Base-by-base conservation (phyloP, 2,888 invertebrate species). In the Yponomeuta evonymella region DNA sequence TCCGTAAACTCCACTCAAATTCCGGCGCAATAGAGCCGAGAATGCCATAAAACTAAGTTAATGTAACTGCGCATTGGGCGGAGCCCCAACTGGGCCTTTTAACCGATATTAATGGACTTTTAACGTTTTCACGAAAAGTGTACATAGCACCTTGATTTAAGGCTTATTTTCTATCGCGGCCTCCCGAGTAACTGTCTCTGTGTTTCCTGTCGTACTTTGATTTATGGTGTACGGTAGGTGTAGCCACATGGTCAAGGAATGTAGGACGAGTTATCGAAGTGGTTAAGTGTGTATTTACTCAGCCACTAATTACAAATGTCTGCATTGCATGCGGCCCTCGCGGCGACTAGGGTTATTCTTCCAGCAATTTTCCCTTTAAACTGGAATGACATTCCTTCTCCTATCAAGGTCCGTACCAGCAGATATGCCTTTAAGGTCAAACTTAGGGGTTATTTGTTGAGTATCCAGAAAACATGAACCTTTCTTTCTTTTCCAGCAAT, bases 11-110 rank as follows among this genome's bases (percentile, higher is more conserved):
- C 29, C 33, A 65, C 65, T 29, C 33, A 65, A 65, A 65, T 12
- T 12, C 65, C 30, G 65, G 1, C 10, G 33, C 33, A 12, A 30
- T 65, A 58, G 51, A 58, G 51, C 51, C 1, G 15, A 58, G 8
- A 58, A 58, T 79, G 70, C 51, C 5, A 70, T 23, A 4, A 48
- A 9, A 70, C 48, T 48, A 65, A 73, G 69, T 69, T 84, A 86
- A 85, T 86, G 82, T 84, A 74, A 80, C 82, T 81, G 84, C 84
- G 83, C 85, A 84, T 80, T 83, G 88, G 90, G 90, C 81, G 90
- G 88, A 78, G 88, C 82, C 77, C 30, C 23, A 15, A 67, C 33
- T 69, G 69, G 73, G 73, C 71, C 78, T 48, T 64, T 81, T 82
- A 89, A 88, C 89, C 85, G 84, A 78, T 86, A 90, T 90, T 89